Base-by-base conservation (phyloP, 1,140 invertebrate species). In the Drosophila murphyi region DNA sequence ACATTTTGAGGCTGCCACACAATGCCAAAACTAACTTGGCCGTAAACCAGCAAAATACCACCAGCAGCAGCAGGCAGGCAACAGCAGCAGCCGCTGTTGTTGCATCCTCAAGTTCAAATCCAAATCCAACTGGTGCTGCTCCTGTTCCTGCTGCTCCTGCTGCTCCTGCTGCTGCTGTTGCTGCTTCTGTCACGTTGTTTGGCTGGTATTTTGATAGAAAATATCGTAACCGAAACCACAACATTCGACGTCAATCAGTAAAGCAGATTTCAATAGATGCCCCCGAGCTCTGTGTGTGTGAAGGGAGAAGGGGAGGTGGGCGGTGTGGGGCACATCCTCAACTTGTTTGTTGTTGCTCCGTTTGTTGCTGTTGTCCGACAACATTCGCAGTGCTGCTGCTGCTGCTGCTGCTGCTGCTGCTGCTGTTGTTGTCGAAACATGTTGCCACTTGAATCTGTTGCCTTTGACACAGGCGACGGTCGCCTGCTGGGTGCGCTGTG, bases 151-250 rank as follows among this genome's bases (percentile, higher is more conserved):
- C 20, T 20, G 20, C 20, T 20, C 1, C 1, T 20, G 20, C 20
- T 20, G 20, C 20, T 20, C 1, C 20, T 20, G 0, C 20, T 20
- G 20, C 20, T 20, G 20, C 1, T 20, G 20, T 20, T 37, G 5
- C 35, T 37, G 35, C 3, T 4, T 37, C 35, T 37, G 35, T 37
- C 6, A 43, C 62, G 51, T 59, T 67, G 71, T 63, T 85, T 37
- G 35, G 77, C 61, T 80, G 71, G 74, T 86, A 81, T 86, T 86
- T 86, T 86, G 82, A 69, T 82, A 73, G 76, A 83, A 88, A 88
- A 87, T 87, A 87, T 77, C 83, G 83, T 77, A 87, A 88, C 80
- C 85, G 85, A 88, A 87, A 88, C 83, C 83, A 87, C 83, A 87
- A 87, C 80, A 87, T 87, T 87, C 83, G 80, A 88, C 83, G 83